Evolutionary conservation across 2,797 vertebrate genomes (phyloP).

Genomic region (Emydoidea blandingii): DNA sequence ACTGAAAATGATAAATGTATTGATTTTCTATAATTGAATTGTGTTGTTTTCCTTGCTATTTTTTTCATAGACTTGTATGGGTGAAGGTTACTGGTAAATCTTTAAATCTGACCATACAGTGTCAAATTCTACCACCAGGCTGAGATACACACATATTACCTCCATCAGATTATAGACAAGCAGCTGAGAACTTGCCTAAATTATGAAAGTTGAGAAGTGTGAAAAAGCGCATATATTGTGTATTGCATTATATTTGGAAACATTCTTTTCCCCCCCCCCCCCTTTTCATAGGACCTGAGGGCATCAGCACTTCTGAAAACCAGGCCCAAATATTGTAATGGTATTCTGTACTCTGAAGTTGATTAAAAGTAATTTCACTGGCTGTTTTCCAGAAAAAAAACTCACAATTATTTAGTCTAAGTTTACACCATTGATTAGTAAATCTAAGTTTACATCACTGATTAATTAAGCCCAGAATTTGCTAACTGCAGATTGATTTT

Average conservation of each 20-base stretch:
- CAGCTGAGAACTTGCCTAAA: neutral
- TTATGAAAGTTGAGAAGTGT: neutral
- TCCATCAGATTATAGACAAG: neutral
- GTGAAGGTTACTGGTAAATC: neutral
- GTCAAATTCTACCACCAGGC: neutral
- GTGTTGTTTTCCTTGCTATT: neutral
- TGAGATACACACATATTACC: fast-evolving
- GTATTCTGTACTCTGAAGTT: neutral
- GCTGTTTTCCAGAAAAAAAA: neutral
- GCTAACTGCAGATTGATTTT: neutral
- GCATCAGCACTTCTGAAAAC: neutral
- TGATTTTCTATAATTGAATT: neutral
- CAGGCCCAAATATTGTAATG: neutral
- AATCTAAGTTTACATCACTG: neutral
- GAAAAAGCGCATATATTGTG: neutral
- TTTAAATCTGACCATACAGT: neutral
- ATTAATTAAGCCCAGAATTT: neutral
- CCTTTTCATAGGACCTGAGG: neutral
- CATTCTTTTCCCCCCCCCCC: neutral
- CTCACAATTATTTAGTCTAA: neutral
- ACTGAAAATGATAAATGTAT: neutral
- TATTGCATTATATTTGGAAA: neutral
- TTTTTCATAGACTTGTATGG: fast-evolving
- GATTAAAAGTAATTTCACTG: neutral
- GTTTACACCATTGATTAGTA: neutral